Evolutionary conservation across 64 coral and sea anemone species (phyloP), one percentile per base, ranked within the genome.

Genomic region (Montipora capricornis): DNA sequence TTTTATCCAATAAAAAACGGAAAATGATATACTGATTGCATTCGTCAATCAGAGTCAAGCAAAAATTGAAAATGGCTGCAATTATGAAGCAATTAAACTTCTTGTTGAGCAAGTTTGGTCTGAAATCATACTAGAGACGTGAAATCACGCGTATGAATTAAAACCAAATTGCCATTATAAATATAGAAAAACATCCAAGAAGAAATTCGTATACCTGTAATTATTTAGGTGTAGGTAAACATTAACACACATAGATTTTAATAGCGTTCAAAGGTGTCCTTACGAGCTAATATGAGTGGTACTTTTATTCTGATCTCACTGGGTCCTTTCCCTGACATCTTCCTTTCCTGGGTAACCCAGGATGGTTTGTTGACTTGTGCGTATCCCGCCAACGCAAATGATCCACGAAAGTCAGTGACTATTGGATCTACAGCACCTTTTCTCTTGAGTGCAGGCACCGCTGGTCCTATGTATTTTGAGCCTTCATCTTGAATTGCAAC

Each of bases 401-500:
- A 59, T 29, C 79, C 89, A 19, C 79, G 77, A 68, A n/a, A 82
- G 1, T 91, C 68, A 9, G 6, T 16, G 3, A 60, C 5, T 20
- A 82, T 20, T 2, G 80, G 68, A 83, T 45, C 52, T 2, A 16
- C 60, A 44, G 67, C 89, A 0, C 89, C 89, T 11, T 83, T 24
- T 75, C 79, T 75, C 16, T n/a, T 82, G 4, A 91, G 59, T 20
- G 78, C 48, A 14, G 52, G 17, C 20, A 91, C 24, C 15, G 68
- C 86, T 44, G 48, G 0, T 53, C n/a, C 3, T 44, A 17, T 17
- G 6, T 20, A 5, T 7, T 7, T n/a, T 53, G 64, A 74, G 5
- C 78, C 79, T 20, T 73, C 79, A 47, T 91, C 89, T 82, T 91
- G 89, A 68, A 91, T 20, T 5, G 89, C 89, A 9, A 75, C 80